These are phyloP conservation scores for Phocides pigmalion DNA, from an alignment of 1,140 invertebrate genomes.

Conservation along the genomic window DNA sequence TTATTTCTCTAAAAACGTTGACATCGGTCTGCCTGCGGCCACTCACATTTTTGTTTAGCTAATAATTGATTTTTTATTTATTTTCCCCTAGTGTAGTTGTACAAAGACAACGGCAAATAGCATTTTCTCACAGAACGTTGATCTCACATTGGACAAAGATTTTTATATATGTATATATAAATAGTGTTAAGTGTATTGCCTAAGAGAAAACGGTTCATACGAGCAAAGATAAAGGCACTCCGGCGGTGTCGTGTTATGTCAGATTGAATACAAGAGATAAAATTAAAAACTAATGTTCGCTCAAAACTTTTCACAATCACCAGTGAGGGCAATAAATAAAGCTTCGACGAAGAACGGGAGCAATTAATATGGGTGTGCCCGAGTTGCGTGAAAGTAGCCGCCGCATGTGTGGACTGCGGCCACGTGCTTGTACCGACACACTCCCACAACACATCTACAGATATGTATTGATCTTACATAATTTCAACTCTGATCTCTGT, in stretches of 20 bases:
- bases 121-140: constrained; percentile 65
- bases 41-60: constrained; percentile 78
- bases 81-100: constrained; percentile 62
- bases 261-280: constrained; percentile 71
- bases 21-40: constrained; percentile 71
- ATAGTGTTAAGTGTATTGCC: constrained; percentile 14
- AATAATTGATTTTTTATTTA: constrained; percentile 81
- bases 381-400: constrained; percentile 76
- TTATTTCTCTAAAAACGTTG: constrained; percentile 80
- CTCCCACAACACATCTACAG: constrained; percentile 6
- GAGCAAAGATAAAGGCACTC: constrained; percentile 29
- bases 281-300: constrained; percentile 75
- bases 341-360: constrained; percentile 80
- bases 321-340: constrained; percentile 77
- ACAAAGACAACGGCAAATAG: constrained; percentile 62
- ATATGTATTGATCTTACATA: constrained; percentile 27
- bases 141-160: constrained; percentile 36
- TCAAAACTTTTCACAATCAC: constrained; percentile 79
- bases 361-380: constrained; percentile 81
- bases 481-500: constrained; percentile 28
- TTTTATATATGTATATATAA: constrained; percentile 30
- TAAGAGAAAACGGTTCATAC: constrained; percentile 25
- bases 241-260: constrained; percentile 59
- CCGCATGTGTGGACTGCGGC: constrained; percentile 53
- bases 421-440: constrained; percentile 23